phyloP scores from a whole-genome alignment of 2,888 invertebrate species.

The Chaitophorus viminalis region DNA sequence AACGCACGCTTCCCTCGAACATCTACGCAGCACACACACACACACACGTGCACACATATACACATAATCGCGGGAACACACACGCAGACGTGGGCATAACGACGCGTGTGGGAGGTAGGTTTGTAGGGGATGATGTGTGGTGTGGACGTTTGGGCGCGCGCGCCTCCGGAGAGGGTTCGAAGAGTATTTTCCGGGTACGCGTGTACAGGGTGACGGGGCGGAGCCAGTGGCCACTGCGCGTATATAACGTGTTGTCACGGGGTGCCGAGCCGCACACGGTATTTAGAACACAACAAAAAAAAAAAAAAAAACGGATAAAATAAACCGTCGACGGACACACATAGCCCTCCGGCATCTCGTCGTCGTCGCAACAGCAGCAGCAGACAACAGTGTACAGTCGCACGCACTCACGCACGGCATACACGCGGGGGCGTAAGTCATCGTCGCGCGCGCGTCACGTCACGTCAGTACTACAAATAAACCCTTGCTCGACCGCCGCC shows the following conservation, averaged over 20 bases:
- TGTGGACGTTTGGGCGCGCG: background rate
- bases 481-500: no score
- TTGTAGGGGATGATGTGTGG: no score
- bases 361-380: background rate
- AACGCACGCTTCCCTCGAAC: no score
- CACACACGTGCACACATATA: background rate
- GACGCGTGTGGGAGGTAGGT: background rate
- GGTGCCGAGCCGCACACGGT: constrained; percentile 27
- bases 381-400: no score
- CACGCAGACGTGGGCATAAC: background rate
- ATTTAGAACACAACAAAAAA: constrained; percentile 10
- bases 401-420: no score
- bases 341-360: background rate
- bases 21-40: background rate
- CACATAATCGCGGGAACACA: background rate
- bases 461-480: no score
- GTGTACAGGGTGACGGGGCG: no score
- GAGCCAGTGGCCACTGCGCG: background rate
- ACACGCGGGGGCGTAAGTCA: no score
- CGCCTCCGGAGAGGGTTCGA: background rate
- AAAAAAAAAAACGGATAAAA: no score
- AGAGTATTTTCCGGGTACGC: background rate
- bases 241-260: constrained; percentile 49
- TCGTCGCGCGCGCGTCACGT: no score
- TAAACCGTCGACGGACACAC: background rate